Evolutionary conservation across 2,797 vertebrate genomes (phyloP).

Genomic region (Bufotes viridis): DNA sequence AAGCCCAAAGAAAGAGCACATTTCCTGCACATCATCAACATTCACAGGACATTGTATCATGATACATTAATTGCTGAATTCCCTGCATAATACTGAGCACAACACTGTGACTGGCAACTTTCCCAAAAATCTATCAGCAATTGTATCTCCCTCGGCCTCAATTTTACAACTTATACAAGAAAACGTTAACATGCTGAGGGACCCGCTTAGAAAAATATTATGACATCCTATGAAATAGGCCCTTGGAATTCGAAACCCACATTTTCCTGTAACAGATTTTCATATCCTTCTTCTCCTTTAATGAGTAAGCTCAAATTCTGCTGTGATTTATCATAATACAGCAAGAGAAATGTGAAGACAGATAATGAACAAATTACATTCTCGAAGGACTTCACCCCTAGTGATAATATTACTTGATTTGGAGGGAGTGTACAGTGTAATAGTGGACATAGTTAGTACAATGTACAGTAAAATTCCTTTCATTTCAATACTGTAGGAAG

Average conservation of each 20-base stretch:
- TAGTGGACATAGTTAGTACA: background rate
- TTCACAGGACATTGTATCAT: conserved; percentile 14
- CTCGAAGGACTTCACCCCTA: background rate
- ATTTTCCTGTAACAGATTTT: conserved; percentile 28
- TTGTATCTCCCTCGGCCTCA: conserved; percentile 20
- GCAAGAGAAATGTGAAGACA: conserved; percentile 1
- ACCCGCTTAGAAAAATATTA: conserved; percentile 46
- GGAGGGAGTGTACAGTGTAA: background rate
- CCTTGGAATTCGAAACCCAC: conserved; percentile 30
- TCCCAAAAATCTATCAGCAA: conserved; percentile 43
- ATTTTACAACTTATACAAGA: conserved; percentile 21
- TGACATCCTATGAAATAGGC: conserved; percentile 39
- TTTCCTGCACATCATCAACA: conserved; percentile 13
- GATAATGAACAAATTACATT: conserved; percentile 7
- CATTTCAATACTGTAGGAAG: background rate
- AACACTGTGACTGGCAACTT: conserved; percentile 35
- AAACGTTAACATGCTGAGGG: conserved; percentile 36
- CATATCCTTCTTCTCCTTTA: background rate
- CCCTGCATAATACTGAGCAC: conserved; percentile 32
- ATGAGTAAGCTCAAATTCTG: conserved; percentile 21
- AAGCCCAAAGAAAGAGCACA: background rate
- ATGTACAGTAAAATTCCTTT: background rate
- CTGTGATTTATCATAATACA: conserved; percentile 18
- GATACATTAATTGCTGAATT: conserved; percentile 37
- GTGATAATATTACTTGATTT: background rate